phyloP scores from a whole-genome alignment of 2,113 vertebrate genomes.

The Scomber colias region DNA sequence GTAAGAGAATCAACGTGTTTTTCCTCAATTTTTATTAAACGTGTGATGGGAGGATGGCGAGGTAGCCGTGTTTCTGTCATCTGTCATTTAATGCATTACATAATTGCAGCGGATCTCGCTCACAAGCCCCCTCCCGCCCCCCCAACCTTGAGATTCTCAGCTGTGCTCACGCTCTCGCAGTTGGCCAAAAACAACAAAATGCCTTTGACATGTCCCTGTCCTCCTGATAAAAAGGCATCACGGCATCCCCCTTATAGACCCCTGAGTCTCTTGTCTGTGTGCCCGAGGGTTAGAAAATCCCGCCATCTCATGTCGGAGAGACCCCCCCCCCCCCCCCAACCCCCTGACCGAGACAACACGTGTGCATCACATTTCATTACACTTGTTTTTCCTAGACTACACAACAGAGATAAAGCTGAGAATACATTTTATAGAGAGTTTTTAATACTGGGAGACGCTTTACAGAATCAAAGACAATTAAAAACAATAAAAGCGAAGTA shows the following conservation, averaged over 20 bases:
- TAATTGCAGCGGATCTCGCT: constrained; percentile 52
- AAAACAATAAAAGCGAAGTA: too few species aligned
- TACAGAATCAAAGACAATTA: too few species aligned
- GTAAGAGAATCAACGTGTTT: constrained; percentile 42
- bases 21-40: background rate
- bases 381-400: constrained; percentile 30
- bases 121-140: background rate
- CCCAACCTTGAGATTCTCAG: constrained; percentile 55
- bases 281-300: constrained; percentile 22
- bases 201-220: constrained; percentile 37
- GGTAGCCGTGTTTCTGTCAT: constrained; percentile 44
- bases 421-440: too few species aligned
- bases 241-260: constrained; percentile 28
- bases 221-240: constrained; percentile 36
- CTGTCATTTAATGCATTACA: constrained; percentile 61
- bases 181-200: constrained; percentile 32
- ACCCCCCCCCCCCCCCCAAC: constrained; percentile 19
- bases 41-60: constrained; percentile 42
- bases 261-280: constrained; percentile 13
- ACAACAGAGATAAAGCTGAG: background rate
- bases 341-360: constrained; percentile 18
- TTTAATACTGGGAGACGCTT: too few species aligned
- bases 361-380: constrained; percentile 15
- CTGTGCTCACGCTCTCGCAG: constrained; percentile 47
- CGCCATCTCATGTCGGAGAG: constrained; percentile 1